Base-by-base conservation (phyloP, 2,797 vertebrate genomes). In the Hoplostethus mediterraneus region DNA sequence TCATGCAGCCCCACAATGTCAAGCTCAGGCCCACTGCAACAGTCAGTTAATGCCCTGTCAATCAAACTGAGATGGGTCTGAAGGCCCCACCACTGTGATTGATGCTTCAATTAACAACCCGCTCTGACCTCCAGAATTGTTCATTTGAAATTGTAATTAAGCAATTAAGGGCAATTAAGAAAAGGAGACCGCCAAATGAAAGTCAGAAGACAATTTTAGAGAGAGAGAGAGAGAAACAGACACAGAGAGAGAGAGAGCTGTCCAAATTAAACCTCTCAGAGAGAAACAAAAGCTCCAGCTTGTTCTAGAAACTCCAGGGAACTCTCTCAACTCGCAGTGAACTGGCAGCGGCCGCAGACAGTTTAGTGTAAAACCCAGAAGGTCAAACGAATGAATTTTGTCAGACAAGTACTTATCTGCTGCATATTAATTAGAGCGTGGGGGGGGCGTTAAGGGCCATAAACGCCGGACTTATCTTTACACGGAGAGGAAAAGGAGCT, bases 101-200 rank as follows among this genome's bases (percentile, higher is more conserved):
- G 94, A 95, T 95, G 93, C 93, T 92, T 94, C 93, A 93, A 95
- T 95, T 95, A 95, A 90, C 83, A 88, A 85, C 85, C 82, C 40
- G 77, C 90, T 92, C 89, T 93, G 93, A 94, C 94, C 94, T 93
- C 91, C 87, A 94, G 89, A 92, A 94, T 94, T 95, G 92, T 94
- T 94, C 92, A 94, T 95, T 93, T 94, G 89, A 94, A 94, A 94
- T 93, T 93, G 91, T 94, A 94, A 95, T 95, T 91, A 93, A 93
- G 92, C 90, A 95, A 95, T 95, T 94, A 95, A 81, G 92, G 90
- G 79, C 91, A 95, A 95, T 95, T 95, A 95, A 90, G 92, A 93
- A 90, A 94, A 90, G 86, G 89, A 93, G 88, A 90, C 86, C 77
- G 81, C 72, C 8, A 83, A 92, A 93, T 91, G 93, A 94, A 94